phyloP scores from a whole-genome alignment of 2,797 vertebrate genomes.

The Odontamblyopus rebecca region DNA sequence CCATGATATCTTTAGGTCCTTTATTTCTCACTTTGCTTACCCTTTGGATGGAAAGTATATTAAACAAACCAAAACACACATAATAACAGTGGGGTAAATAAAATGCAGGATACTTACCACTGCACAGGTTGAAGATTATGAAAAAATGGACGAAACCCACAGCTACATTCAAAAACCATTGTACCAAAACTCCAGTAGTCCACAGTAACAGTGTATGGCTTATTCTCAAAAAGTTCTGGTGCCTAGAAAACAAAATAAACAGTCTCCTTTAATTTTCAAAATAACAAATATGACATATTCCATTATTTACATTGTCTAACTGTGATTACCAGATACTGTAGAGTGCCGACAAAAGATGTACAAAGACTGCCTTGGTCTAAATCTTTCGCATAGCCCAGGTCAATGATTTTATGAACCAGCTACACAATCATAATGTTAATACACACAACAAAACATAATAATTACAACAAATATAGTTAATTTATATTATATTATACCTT shows the following conservation, averaged over 20 bases:
- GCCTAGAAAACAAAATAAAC: constrained; percentile 74
- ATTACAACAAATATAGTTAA: constrained; percentile 73
- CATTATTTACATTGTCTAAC: background rate
- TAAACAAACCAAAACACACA: background rate
- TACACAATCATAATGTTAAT: constrained; percentile 82
- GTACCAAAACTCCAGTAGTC: constrained; percentile 99
- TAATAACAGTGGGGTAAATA: background rate
- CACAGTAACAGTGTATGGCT: constrained; percentile 92
- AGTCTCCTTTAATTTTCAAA: background rate
- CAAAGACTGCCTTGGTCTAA: constrained; percentile 96
- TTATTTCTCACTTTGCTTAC: constrained; percentile 95
- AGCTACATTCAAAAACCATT: constrained; percentile 95
- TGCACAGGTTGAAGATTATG: constrained; percentile 96
- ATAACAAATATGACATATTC: background rate
- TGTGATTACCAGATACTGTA: constrained; percentile 90
- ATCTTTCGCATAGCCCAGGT: constrained; percentile 96
- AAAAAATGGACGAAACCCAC: constrained; percentile 94
- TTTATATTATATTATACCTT: constrained; percentile 79
- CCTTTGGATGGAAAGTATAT: constrained; percentile 68
- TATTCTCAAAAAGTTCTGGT: constrained; percentile 97
- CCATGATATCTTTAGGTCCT: constrained; percentile 96
- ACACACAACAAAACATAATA: constrained; percentile 73
- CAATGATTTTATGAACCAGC: constrained; percentile 96
- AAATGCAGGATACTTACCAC: constrained; percentile 79
- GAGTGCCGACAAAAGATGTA: constrained; percentile 94